Conservation (phyloP, 1,140 invertebrate genomes). For the Meloidogyne hapla region DNA sequence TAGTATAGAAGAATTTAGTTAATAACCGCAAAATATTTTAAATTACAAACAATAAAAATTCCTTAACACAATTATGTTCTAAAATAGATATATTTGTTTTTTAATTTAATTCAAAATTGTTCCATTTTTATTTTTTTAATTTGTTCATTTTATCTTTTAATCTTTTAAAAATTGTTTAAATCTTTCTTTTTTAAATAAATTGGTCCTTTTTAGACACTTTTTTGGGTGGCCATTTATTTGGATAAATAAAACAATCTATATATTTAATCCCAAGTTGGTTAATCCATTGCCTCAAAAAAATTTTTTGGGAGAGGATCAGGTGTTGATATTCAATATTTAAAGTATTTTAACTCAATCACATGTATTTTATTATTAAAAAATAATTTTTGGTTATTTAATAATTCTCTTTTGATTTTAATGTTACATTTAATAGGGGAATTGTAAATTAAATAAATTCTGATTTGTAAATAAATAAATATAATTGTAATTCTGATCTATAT, state of each 20-base stretch:
- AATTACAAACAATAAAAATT: neutral
- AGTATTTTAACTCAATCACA: neutral
- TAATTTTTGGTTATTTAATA: neutral
- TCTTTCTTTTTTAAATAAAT: neutral
- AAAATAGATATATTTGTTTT: neutral
- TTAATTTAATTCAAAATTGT: neutral
- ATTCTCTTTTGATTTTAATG: neutral
- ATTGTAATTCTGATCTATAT: no score
- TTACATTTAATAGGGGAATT: no score
- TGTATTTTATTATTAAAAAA: neutral
- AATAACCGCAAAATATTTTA: no score
- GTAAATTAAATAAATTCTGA: neutral
- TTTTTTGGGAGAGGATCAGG: neutral
- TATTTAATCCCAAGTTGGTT: neutral
- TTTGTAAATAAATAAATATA: no score
- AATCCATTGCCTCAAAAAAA: neutral
- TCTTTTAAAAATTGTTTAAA: no score
- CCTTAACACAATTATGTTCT: neutral
- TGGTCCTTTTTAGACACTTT: neutral
- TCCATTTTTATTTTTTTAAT: neutral
- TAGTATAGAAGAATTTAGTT: no score
- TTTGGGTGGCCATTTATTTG: neutral
- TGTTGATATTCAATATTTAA: neutral
- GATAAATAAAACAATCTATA: slow-evolving; percentile 1
- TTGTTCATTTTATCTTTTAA: neutral